phyloP scores from a whole-genome alignment of 2,888 invertebrate species.

The Ichneumon xanthorius region DNA sequence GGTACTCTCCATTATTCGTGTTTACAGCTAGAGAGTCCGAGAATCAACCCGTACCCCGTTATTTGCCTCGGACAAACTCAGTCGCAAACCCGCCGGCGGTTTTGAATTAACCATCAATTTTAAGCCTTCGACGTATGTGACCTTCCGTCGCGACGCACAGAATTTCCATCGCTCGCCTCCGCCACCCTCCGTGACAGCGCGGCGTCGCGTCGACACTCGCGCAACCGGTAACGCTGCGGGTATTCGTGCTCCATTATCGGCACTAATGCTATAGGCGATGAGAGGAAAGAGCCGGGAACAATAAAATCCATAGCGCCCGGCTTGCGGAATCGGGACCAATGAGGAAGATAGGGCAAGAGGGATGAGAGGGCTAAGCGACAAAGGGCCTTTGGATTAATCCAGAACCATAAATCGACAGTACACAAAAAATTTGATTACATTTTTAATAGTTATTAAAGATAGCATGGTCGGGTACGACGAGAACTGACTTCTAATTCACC shows the following conservation, averaged over 20 bases:
- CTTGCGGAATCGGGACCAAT: no score
- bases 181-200: background rate
- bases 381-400: no score
- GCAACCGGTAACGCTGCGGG: background rate
- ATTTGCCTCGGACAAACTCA: slow-evolving; percentile 80
- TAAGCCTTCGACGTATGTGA: slow-evolving; percentile 73
- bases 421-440: no score
- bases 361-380: no score
- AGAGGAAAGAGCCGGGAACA: background rate
- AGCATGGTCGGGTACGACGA: no score
- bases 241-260: background rate
- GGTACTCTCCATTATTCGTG: slow-evolving; percentile 81
- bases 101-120: slow-evolving; percentile 81
- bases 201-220: slow-evolving; percentile 15
- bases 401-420: no score
- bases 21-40: slow-evolving; percentile 79
- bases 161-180: slow-evolving; percentile 20
- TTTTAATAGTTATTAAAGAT: no score
- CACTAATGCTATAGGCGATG: background rate
- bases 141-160: slow-evolving; percentile 62
- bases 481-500: no score
- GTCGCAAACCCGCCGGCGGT: slow-evolving; percentile 76
- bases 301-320: no score
- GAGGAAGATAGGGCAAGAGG: no score
- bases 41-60: slow-evolving; percentile 78